These are phyloP conservation scores for Dasysyrphus tricinctus DNA, from an alignment of 2,888 invertebrate species.

Conservation along the genomic window DNA sequence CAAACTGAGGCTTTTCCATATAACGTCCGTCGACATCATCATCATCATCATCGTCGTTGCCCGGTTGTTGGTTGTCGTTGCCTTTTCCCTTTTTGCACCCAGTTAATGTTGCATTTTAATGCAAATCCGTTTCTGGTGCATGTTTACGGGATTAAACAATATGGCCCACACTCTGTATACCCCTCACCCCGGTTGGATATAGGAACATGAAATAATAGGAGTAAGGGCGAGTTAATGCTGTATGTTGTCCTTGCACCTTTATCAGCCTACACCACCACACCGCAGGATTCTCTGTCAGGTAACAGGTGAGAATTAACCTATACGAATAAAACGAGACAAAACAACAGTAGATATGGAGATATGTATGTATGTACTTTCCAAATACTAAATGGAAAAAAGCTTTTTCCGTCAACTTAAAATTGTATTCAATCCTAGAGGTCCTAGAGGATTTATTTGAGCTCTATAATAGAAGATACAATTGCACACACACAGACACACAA, in stretches of 20 bases:
- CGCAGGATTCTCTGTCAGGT: neutral
- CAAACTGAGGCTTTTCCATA: conserved; percentile 63
- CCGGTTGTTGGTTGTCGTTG: neutral
- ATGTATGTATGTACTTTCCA: too few species aligned
- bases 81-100: neutral
- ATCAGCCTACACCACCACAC: neutral
- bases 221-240: conserved; percentile 9
- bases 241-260: conserved; percentile 22
- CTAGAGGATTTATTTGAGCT: conserved; percentile 62
- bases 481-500: conserved; percentile 12
- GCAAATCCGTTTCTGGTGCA: conserved; percentile 71
- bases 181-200: conserved; percentile 9
- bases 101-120: conserved; percentile 74
- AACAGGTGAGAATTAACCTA: conserved; percentile 56
- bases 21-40: conserved; percentile 19
- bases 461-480: conserved; percentile 49
- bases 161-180: conserved; percentile 57
- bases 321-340: neutral
- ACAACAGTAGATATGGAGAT: neutral
- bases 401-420: conserved; percentile 72
- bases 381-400: conserved; percentile 72
- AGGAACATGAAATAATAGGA: conserved; percentile 37
- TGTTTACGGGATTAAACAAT: conserved; percentile 74
- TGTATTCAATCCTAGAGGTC: conserved; percentile 54
- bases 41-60: neutral